Conservation (phyloP, 2,888 invertebrate genomes). For the Monoplex corrugatus region DNA sequence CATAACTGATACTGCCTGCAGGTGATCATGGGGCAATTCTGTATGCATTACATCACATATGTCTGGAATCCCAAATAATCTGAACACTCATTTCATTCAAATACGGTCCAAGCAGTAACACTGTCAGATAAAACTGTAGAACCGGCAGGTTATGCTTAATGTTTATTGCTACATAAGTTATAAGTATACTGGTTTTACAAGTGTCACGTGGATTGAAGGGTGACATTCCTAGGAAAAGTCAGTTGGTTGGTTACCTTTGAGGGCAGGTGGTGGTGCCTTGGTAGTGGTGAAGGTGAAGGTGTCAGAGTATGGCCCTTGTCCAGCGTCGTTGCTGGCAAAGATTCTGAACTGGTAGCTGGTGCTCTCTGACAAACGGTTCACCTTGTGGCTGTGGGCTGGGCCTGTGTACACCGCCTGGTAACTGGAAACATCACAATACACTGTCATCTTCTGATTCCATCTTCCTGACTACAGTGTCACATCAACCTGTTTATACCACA, state of each 20-base stretch:
- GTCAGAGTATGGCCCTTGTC: slow-evolving; percentile 90
- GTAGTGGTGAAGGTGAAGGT: slow-evolving; percentile 88
- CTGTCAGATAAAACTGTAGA: background rate
- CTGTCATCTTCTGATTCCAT: background rate
- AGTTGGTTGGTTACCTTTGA: slow-evolving; percentile 84
- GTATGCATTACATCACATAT: too few relatives aligned
- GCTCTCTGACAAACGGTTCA: slow-evolving; percentile 91
- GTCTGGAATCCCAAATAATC: too few relatives aligned
- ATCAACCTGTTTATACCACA: background rate
- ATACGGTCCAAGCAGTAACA: background rate
- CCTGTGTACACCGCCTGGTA: slow-evolving; percentile 87
- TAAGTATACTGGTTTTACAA: too few relatives aligned
- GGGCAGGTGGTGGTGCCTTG: slow-evolving; percentile 90
- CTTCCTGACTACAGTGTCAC: background rate
- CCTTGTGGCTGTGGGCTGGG: slow-evolving; percentile 89
- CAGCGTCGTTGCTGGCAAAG: slow-evolving; percentile 92
- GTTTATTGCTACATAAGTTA: too few relatives aligned
- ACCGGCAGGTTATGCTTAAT: background rate
- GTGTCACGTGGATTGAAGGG: too few relatives aligned
- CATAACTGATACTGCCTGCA: too few relatives aligned
- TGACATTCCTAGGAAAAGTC: too few relatives aligned
- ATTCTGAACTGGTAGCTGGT: slow-evolving; percentile 92
- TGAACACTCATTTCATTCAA: too few relatives aligned
- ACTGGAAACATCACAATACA: slow-evolving; percentile 63
- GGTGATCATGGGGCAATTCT: too few relatives aligned